These are phyloP conservation scores for Simalia tracyae DNA, from an alignment of 2,797 vertebrate species.

Conservation along the genomic window DNA sequence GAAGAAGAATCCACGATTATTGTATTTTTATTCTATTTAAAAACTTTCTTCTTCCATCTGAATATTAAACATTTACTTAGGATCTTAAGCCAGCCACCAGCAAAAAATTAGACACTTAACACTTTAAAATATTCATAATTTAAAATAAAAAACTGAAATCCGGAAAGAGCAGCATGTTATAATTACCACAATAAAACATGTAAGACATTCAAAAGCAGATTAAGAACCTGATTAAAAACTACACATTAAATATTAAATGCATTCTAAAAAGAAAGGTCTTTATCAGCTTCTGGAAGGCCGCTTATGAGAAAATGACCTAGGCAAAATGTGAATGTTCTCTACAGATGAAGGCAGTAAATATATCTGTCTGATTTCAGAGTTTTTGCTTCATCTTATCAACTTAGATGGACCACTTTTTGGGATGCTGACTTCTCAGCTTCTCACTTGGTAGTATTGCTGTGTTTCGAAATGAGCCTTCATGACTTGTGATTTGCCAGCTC, in stretches of 20 bases:
- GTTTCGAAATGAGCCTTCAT: background rate
- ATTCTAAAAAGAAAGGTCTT: background rate
- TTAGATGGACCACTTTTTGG: background rate
- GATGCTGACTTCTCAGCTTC: background rate
- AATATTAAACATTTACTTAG: background rate
- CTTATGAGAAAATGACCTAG: background rate
- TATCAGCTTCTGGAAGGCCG: background rate
- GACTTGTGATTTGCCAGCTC: background rate
- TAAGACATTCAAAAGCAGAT: background rate
- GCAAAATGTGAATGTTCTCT: background rate
- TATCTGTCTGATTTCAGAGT: background rate
- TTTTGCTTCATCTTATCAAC: background rate
- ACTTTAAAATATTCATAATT: background rate
- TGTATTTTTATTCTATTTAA: background rate
- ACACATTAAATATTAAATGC: background rate
- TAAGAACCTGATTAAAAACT: background rate
- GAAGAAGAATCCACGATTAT: background rate
- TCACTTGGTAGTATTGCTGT: background rate
- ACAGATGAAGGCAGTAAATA: background rate
- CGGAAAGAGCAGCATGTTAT: background rate
- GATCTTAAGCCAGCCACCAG: background rate
- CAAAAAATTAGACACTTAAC: background rate
- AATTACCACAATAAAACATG: background rate
- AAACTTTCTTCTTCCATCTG: background rate
- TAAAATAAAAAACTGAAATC: background rate